phyloP scores from a whole-genome alignment of 2,113 vertebrate species.

The Coptodon bakossiorum region DNA sequence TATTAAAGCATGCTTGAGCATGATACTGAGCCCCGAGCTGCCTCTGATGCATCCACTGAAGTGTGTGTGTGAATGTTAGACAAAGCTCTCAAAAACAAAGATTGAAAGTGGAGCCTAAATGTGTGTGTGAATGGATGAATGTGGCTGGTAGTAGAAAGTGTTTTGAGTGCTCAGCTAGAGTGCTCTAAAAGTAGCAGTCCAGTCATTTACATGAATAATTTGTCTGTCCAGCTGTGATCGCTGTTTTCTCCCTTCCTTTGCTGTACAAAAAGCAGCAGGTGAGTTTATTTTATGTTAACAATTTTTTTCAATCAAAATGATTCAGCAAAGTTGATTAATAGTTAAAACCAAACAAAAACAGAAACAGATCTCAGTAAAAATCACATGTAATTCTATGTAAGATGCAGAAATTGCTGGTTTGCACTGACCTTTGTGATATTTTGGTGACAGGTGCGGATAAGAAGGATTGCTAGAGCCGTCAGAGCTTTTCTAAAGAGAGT shows the following conservation, averaged over 20 bases:
- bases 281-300: neutral
- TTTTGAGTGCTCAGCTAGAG: neutral
- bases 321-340: neutral
- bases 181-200: neutral
- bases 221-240: slow-evolving; percentile 76
- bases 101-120: neutral
- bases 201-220: neutral
- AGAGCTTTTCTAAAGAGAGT: slow-evolving; percentile 73
- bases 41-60: neutral
- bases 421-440: neutral
- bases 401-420: neutral
- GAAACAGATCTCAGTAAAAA: neutral
- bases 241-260: slow-evolving; percentile 82
- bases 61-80: neutral
- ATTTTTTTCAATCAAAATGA: accelerated
- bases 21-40: neutral
- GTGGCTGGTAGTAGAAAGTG: neutral
- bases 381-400: neutral
- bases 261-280: slow-evolving; percentile 88
- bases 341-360: neutral
- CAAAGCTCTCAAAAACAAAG: neutral
- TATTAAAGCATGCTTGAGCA: neutral
- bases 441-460: slow-evolving; percentile 76
- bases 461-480: slow-evolving; percentile 71
- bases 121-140: neutral